Percentiles rank a stretch among this genome's conserved stretches.
Conservation (phyloP, 2,797 vertebrate genomes). For the Molothrus aeneus region DNA sequence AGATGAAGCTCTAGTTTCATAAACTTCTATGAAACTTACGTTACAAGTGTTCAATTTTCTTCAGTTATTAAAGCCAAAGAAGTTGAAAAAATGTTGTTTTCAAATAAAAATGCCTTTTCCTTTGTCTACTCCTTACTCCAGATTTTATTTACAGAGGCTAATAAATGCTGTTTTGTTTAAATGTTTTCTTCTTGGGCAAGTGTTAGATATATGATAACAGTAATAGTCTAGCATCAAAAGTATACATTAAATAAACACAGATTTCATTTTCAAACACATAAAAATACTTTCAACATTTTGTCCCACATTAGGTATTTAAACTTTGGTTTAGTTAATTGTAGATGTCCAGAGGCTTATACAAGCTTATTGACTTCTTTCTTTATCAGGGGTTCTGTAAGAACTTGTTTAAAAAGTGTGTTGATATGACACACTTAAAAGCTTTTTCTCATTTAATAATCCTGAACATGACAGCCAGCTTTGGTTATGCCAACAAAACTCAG, state of each 20-base stretch:
- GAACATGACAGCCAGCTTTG: background rate
- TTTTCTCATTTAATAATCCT: background rate
- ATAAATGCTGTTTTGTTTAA: background rate
- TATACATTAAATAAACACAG: background rate
- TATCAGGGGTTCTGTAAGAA: constrained; percentile 46
- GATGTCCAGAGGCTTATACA: constrained; percentile 12
- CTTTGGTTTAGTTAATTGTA: constrained; percentile 1
- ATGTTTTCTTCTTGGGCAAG: background rate
- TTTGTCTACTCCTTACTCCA: background rate
- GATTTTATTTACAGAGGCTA: background rate
- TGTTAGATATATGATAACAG: constrained; percentile 24
- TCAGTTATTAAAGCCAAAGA: background rate
- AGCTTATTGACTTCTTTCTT: constrained; percentile 19
- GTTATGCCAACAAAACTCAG: background rate
- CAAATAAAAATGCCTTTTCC: background rate
- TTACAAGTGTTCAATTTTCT: background rate
- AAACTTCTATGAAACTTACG: background rate
- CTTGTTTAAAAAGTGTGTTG: constrained; percentile 20
- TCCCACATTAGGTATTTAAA: background rate
- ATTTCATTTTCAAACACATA: constrained; percentile 6
- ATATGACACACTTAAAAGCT: background rate
- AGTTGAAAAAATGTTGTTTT: background rate
- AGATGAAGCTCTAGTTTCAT: background rate
- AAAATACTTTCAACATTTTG: constrained; percentile 8
- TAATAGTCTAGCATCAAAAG: constrained; percentile 27